phyloP scores from a whole-genome alignment of 2,888 invertebrate genomes.

The Molorchus minor region DNA sequence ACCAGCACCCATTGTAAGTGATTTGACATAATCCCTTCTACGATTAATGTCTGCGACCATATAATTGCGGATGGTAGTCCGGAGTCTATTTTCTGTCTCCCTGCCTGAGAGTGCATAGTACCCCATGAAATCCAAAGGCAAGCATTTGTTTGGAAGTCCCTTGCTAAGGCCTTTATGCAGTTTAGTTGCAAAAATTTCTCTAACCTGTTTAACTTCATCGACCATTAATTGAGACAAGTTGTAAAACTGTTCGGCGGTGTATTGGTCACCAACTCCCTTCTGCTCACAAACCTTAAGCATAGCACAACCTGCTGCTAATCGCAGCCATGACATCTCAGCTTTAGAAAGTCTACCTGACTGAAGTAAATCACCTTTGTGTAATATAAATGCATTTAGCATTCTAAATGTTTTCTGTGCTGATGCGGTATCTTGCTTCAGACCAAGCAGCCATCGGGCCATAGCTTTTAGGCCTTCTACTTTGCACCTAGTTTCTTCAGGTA shows the following conservation, averaged over 20 bases:
- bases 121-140: constrained; percentile 86
- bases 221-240: constrained; percentile 91
- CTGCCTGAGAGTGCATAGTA: constrained; percentile 91
- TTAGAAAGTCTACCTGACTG: constrained; percentile 79
- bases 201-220: constrained; percentile 84
- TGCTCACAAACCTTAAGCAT: constrained; percentile 98
- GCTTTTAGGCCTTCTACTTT: constrained; percentile 95
- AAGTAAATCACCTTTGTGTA: constrained; percentile 76
- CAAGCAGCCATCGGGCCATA: constrained; percentile 95
- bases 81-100: constrained; percentile 84
- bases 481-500: constrained; percentile 91
- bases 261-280: constrained; percentile 94
- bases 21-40: constrained; percentile 90
- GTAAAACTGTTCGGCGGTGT: constrained; percentile 94
- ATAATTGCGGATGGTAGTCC: constrained; percentile 75
- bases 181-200: constrained; percentile 80
- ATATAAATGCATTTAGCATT: constrained; percentile 92
- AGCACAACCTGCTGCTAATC: constrained; percentile 92
- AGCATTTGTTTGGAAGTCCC: constrained; percentile 86
- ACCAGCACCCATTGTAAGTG: constrained; percentile 75
- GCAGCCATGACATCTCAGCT: constrained; percentile 92
- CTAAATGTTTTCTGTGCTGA: constrained; percentile 94
- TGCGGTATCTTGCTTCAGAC: constrained; percentile 85
- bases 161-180: constrained; percentile 75
- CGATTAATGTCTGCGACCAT: constrained; percentile 89